Base-by-base conservation (phyloP, 37 sponge, comb jelly and placozoan species). In the Theonella swinhoei region DNA sequence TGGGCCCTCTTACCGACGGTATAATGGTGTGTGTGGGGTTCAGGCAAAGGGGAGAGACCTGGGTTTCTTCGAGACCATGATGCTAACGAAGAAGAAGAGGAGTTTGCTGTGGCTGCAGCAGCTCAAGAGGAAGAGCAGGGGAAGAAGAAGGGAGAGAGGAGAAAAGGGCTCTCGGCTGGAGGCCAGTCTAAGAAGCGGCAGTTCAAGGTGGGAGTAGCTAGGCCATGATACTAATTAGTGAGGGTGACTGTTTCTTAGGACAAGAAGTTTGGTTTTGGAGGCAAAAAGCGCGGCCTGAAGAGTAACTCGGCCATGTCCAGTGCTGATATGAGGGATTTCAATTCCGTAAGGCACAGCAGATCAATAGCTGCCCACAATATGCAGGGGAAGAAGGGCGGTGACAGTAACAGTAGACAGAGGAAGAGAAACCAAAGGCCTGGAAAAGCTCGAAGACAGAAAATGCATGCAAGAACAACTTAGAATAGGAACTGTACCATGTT, bases 271-370 rank as follows among this genome's bases (percentile, higher is more conserved):
- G 94, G 94, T 0, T 90, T 88, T 80, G 94, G 94, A 62, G 94
- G 96, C 17, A 90, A 71, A 74, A 96, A 90, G 80, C 58, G 71
- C 22, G 76, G 90, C 43, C 7, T 33, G 69, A 96, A 93, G 83
- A 89, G 89, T 26, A 96, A 96, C 74, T 87, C 96, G 11, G 88
- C 96, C 23, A 75, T 64, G 28, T 96, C 96, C n/a, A 72, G 80
- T 76, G 91, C 94, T 24, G 96, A 96, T 82, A 96, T 93, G 96
- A 72, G 79, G 14, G 36, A 47, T 3, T 96, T 96, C 91, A 86
- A 61, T 3, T 58, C 93, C 0, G 65, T 40, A 2, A 85, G 70
- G 62, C 83, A 87, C 63, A 84, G 90, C 71, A 64, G 69, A 60
- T 7, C 54, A 47, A 14, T 14, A 14, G 54, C 54, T 47, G n/a